Conservation (phyloP, 2,113 vertebrate species). For the Ceyx melanurus region DNA sequence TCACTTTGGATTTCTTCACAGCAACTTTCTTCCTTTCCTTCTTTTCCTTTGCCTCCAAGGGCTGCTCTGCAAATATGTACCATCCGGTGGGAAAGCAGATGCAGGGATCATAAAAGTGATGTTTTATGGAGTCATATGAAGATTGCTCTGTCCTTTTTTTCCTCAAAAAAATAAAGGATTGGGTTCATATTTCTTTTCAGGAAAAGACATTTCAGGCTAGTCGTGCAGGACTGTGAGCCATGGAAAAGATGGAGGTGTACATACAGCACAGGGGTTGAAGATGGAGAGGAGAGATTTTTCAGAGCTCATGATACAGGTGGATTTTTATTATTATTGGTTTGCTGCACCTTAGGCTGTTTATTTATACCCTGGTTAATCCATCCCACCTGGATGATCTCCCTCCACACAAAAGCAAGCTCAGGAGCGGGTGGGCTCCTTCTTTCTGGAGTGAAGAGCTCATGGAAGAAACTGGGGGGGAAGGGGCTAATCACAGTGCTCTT, state of each 20-base stretch:
- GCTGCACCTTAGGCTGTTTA: not conserved
- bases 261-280: not conserved
- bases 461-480: not conserved
- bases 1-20: constrained; percentile 8
- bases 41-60: constrained; percentile 12
- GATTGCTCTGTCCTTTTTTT: not conserved
- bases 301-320: not conserved
- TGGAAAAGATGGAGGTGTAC: not conserved
- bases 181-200: not conserved
- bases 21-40: not conserved
- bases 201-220: not conserved
- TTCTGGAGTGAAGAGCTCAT: not conserved
- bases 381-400: not conserved
- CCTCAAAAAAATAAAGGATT: not conserved
- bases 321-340: not conserved
- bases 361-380: not conserved
- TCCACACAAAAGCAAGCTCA: not conserved
- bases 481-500: not conserved
- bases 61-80: not conserved
- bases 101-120: not conserved
- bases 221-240: not conserved
- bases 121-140: not conserved
- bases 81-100: constrained; percentile 14
- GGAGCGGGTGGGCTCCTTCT: not conserved
- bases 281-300: not conserved